A percentile compares a stretch with the other conserved stretches of the same genome.
phyloP scores from a whole-genome alignment of 2,797 vertebrate genomes.

The Ceryle rudis region DNA sequence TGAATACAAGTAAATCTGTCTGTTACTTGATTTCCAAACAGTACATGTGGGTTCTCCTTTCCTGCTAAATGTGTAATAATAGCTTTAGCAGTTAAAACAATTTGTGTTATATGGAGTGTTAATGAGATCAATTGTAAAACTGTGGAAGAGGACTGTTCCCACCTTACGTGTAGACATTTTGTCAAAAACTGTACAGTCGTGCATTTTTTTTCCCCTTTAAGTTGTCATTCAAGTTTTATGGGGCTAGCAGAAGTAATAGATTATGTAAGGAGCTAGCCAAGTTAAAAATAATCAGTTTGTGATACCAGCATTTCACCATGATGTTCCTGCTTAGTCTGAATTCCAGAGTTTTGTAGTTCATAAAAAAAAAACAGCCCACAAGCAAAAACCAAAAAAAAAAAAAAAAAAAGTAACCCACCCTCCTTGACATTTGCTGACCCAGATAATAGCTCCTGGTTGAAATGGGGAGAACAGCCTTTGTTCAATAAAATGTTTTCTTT shows the following conservation, averaged over 20 bases:
- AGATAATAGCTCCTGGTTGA: background rate
- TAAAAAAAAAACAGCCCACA: too few species aligned
- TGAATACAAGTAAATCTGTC: background rate
- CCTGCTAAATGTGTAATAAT: background rate
- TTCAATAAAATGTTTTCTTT: background rate
- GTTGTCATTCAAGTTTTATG: background rate
- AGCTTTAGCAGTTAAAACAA: background rate
- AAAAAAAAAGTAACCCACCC: too few species aligned
- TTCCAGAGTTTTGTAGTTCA: background rate
- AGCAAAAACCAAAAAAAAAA: too few species aligned
- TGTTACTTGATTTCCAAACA: background rate
- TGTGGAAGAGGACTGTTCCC: background rate
- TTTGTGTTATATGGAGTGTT: background rate
- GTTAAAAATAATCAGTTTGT: background rate
- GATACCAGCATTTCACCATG: background rate
- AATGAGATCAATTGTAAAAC: background rate
- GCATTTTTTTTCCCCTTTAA: background rate
- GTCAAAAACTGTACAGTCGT: background rate
- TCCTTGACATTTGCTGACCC: background rate
- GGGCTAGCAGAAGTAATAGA: background rate
- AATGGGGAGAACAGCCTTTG: background rate
- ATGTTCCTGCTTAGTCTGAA: background rate
- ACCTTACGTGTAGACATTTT: background rate
- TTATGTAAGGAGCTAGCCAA: background rate
- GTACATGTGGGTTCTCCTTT: background rate